Percentiles rank a stretch among this genome's conserved stretches.
phyloP scores from a whole-genome alignment of 2,113 vertebrate genomes.

The Sterna hirundo region DNA sequence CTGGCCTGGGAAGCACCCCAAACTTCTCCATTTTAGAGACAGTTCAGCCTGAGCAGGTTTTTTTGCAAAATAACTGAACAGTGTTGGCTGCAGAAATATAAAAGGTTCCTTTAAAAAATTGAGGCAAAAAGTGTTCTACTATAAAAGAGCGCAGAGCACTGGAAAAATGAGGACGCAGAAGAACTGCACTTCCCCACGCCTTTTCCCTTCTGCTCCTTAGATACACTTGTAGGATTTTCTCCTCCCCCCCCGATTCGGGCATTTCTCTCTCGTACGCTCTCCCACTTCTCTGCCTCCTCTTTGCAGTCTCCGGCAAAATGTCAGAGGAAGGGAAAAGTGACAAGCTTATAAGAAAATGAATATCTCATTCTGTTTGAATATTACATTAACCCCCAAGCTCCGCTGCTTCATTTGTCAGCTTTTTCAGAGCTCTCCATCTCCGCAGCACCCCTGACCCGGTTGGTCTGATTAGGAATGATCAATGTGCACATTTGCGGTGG shows the following conservation, averaged over 20 bases:
- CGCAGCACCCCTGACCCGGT: conserved; percentile 71
- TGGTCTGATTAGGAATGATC: conserved; percentile 81
- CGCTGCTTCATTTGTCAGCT: conserved; percentile 75
- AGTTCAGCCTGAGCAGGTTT: neutral
- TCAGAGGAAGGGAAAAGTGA: conserved; percentile 58
- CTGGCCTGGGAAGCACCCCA: neutral
- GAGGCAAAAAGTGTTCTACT: neutral
- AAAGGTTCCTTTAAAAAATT: neutral
- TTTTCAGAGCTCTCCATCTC: conserved; percentile 59
- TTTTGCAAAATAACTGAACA: neutral
- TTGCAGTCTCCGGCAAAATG: neutral
- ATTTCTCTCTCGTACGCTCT: neutral
- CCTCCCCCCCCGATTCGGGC: neutral
- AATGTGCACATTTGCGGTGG: conserved; percentile 78
- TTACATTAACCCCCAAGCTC: conserved; percentile 66
- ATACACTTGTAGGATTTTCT: neutral
- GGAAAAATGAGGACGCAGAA: neutral
- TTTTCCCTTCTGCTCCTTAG: neutral
- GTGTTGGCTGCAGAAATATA: neutral
- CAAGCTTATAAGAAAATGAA: conserved; percentile 56
- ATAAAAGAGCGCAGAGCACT: neutral
- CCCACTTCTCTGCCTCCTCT: neutral
- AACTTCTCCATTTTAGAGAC: neutral
- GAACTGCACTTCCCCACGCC: neutral
- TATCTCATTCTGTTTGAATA: conserved; percentile 68